These are phyloP conservation scores for Raillietiella orientalis DNA, from an alignment of 2,888 invertebrate species.

Conservation along the genomic window DNA sequence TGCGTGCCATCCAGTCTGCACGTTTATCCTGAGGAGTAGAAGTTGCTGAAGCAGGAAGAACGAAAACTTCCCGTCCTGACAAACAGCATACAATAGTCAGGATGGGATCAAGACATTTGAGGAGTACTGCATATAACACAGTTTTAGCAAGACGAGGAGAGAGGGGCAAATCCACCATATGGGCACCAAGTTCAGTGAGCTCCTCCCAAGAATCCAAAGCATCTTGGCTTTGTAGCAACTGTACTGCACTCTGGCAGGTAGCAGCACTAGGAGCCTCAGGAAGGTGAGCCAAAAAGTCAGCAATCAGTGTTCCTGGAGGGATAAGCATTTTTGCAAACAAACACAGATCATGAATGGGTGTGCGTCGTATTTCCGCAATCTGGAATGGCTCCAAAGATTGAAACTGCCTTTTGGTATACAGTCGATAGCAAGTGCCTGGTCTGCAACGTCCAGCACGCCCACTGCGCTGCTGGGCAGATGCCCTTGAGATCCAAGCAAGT, in stretches of 20 bases:
- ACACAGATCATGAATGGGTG: background rate
- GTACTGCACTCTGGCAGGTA: conserved; percentile 41
- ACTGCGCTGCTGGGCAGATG: conserved; percentile 75
- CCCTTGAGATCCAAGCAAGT: conserved; percentile 61
- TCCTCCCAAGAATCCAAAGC: conserved; percentile 56
- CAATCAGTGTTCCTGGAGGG: background rate
- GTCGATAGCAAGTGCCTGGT: conserved; percentile 70
- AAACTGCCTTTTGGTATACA: conserved; percentile 42
- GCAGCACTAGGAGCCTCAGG: too few relatives aligned
- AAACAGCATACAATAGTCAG: conserved; percentile 61
- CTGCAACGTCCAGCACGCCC: conserved; percentile 85
- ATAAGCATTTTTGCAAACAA: background rate
- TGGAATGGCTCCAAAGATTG: too few relatives aligned
- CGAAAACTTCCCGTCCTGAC: conserved; percentile 30
- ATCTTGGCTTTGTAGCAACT: conserved; percentile 34
- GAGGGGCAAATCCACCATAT: conserved; percentile 62
- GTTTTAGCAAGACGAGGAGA: conserved; percentile 76
- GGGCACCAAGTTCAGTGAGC: conserved; percentile 53
- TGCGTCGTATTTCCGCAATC: conserved; percentile 13
- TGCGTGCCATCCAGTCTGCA: conserved; percentile 24
- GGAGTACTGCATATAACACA: conserved; percentile 53
- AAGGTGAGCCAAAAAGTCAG: background rate
- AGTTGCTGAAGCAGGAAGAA: conserved; percentile 34
- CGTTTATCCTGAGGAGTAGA: conserved; percentile 22
- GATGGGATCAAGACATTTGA: conserved; percentile 74